Conservation (phyloP, 2,797 vertebrate species). For the Danio jaintianensis region DNA sequence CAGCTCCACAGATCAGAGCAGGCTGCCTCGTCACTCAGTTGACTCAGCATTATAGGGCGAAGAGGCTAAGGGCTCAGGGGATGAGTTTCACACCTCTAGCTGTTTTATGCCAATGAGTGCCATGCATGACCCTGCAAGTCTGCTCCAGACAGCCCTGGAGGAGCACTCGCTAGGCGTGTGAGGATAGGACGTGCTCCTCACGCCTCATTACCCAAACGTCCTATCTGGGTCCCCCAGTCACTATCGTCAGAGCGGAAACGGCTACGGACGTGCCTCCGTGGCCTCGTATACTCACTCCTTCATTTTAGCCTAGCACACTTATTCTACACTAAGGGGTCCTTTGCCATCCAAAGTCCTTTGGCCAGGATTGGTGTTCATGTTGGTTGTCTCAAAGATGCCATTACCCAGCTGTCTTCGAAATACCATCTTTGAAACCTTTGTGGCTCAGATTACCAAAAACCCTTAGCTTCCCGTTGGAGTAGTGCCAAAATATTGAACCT, state of each 20-base stretch:
- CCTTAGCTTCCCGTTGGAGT: constrained; percentile 3
- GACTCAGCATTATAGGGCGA: constrained; percentile 52
- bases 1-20: constrained; percentile 1
- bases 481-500: constrained; percentile 13
- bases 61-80: constrained; percentile 58
- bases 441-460: constrained; percentile 11
- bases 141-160: constrained; percentile 56
- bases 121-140: constrained; percentile 64
- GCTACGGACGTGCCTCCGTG: constrained; percentile 39
- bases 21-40: constrained; percentile 25
- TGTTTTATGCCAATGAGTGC: constrained; percentile 67
- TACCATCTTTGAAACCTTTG: constrained; percentile 22
- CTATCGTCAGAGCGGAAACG: constrained; percentile 49
- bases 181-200: constrained; percentile 57
- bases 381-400: constrained; percentile 47
- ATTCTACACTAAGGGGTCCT: constrained; percentile 24
- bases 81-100: constrained; percentile 69
- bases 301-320: constrained; percentile 10
- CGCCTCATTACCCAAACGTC: constrained; percentile 60
- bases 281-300: constrained; percentile 51
- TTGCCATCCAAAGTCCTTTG: constrained; percentile 33
- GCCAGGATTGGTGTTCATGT: constrained; percentile 34
- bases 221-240: constrained; percentile 62
- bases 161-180: constrained; percentile 45
- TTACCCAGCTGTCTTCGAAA: constrained; percentile 48